A percentile compares a stretch with the other conserved stretches of the same genome.
These are phyloP conservation scores for Ophion slaviceki DNA, from an alignment of 2,888 invertebrate genomes.

Conservation along the genomic window DNA sequence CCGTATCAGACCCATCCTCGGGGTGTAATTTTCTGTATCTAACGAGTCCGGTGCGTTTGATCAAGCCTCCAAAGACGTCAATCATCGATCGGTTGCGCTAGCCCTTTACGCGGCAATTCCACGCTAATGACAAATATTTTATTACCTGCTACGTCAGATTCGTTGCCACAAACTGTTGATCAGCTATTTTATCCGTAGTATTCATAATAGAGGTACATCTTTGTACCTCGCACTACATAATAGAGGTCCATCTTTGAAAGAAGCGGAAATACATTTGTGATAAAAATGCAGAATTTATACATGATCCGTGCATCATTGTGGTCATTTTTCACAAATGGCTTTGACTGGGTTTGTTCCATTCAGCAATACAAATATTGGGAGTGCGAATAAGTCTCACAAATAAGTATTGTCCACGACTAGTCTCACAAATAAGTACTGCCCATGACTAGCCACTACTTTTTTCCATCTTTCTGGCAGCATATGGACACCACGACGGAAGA, in stretches of 20 bases:
- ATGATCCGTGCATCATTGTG: too few relatives aligned
- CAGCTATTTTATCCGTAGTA: background rate
- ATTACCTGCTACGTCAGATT: background rate
- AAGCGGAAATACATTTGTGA: background rate
- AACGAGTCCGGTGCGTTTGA: constrained; percentile 28
- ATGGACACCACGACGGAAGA: too few relatives aligned
- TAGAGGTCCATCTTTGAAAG: background rate
- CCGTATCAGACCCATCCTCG: constrained; percentile 8
- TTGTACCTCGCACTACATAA: too few relatives aligned
- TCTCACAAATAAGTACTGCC: too few relatives aligned
- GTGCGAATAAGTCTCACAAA: too few relatives aligned
- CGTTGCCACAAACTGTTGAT: constrained; percentile 3
- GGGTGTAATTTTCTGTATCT: constrained; percentile 45
- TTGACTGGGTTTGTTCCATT: too few relatives aligned
- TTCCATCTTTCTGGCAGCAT: too few relatives aligned
- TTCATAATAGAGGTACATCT: background rate
- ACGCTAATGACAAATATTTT: constrained; percentile 33
- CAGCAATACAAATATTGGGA: too few relatives aligned
- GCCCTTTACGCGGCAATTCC: constrained; percentile 29
- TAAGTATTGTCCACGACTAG: too few relatives aligned
- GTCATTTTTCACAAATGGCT: too few relatives aligned
- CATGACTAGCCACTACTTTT: too few relatives aligned
- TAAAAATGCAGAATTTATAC: background rate
- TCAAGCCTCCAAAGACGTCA: constrained; percentile 38
- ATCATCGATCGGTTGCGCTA: constrained; percentile 44